Evolutionary conservation across 2,113 vertebrate species (phyloP).

Genomic region (Bostrychus sinensis): DNA sequence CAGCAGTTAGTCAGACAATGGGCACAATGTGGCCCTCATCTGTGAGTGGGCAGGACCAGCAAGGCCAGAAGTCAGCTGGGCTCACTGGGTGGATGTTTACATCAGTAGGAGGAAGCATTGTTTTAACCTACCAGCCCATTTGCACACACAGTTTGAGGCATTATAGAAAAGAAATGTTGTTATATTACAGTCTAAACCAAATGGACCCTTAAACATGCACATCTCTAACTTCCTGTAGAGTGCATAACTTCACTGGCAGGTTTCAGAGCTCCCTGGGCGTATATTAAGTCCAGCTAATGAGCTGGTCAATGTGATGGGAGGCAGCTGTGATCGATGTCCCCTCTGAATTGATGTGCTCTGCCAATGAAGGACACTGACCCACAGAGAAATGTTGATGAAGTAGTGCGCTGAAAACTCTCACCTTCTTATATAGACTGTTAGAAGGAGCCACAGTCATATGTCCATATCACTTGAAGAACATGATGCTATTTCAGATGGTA

Average conservation of each 20-base stretch:
- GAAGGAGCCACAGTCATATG: constrained; percentile 15
- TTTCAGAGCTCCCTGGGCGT: constrained; percentile 53
- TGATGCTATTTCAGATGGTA: background rate
- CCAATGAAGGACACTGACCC: constrained; percentile 74
- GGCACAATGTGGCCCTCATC: constrained; percentile 75
- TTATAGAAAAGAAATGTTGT: background rate
- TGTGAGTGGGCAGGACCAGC: constrained; percentile 73
- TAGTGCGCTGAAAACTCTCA: constrained; percentile 48
- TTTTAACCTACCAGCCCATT: constrained; percentile 74
- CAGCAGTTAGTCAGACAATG: constrained; percentile 76
- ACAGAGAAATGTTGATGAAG: constrained; percentile 76
- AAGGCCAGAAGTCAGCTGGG: constrained; percentile 68
- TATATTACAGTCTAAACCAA: background rate
- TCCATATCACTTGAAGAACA: background rate
- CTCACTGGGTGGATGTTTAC: constrained; percentile 77
- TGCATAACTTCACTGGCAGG: constrained; percentile 38
- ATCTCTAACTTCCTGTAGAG: constrained; percentile 35
- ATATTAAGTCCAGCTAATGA: constrained; percentile 78
- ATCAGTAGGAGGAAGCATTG: constrained; percentile 76
- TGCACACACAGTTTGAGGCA: constrained; percentile 33
- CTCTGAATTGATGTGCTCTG: constrained; percentile 74
- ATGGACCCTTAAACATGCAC: background rate
- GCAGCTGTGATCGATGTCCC: constrained; percentile 75
- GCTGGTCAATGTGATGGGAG: constrained; percentile 74
- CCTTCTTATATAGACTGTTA: constrained; percentile 16